Percentiles rank a stretch among this genome's conserved stretches.
Evolutionary conservation across 2,797 vertebrate species (phyloP).

Genomic region (Tadarida brasiliensis): DNA sequence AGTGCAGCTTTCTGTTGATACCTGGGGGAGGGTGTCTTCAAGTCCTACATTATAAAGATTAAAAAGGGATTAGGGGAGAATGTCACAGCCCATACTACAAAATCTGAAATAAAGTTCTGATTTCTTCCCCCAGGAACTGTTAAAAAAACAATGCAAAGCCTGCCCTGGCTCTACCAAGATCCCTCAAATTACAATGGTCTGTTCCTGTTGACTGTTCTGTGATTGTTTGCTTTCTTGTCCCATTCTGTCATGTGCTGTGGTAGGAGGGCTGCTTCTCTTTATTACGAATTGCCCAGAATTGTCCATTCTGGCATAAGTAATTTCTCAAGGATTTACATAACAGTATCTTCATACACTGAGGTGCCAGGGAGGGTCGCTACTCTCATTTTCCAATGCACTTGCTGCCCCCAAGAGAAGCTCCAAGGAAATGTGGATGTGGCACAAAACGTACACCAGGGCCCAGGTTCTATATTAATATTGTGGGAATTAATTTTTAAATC

Average conservation of each 20-base stretch:
- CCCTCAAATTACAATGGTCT: not conserved
- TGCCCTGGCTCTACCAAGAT: not conserved
- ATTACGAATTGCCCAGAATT: not conserved
- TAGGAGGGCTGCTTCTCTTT: not conserved
- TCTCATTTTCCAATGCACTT: not conserved
- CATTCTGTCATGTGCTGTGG: not conserved
- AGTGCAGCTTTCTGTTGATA: not conserved
- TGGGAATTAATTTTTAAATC: not conserved
- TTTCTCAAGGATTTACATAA: not conserved
- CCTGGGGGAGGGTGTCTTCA: not conserved
- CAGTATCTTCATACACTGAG: not conserved
- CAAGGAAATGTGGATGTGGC: not conserved
- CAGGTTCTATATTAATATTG: not conserved
- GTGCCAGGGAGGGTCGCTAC: not conserved
- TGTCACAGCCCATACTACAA: not conserved
- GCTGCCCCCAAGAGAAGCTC: not conserved
- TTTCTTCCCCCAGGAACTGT: conserved; percentile 22
- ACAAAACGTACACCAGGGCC: not conserved
- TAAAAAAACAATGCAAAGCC: not conserved
- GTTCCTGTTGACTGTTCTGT: not conserved
- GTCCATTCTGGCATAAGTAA: not conserved
- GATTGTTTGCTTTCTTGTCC: not conserved
- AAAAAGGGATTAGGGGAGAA: not conserved
- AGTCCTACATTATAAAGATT: not conserved
- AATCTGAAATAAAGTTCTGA: conserved; percentile 13